Evolutionary conservation across 2,888 invertebrate genomes (phyloP), one percentile per base, ranked within the genome.

Genomic region (Cephus runcator): DNA sequence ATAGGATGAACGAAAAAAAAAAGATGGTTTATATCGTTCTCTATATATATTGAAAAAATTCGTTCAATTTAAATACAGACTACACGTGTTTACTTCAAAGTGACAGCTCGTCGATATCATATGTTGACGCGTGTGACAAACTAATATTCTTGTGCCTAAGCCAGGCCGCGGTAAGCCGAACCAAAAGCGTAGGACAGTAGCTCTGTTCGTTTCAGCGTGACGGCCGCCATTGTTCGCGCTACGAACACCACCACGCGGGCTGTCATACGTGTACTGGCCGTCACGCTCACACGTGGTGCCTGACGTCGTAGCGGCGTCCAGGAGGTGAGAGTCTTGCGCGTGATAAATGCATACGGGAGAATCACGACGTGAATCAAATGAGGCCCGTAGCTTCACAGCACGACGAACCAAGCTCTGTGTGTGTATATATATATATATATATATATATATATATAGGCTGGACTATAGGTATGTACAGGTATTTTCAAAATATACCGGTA

Each of bases 191-290:
- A 87, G 87, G 84, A 87, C 87, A 83, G 87, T 86, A 85, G 87
- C 85, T 68, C 80, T 80, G 80, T 80, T 71, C 83, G 78, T 84
- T 86, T 87, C 85, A 87, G 80, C 87, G 86, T 87, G 87, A 86
- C 88, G 85, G 83, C 83, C 83, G 85, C 84, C 88, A 88, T 88
- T 88, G 88, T 87, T 81, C 81, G 79, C 75, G 56, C 79, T 76
- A 69, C 69, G 56, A 76, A 76, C 33, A 56, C 40, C 1, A 6
- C 40, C 9, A 23, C 40, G 23, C 9, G 2, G 40, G 6, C 4
- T 23, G 9, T 56, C 40, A 23, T 71, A 30, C 11, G 31, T 34
- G 71, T 31, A 30, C 33, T 33, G 15, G 11, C 9, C 31, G 71
- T 71, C 31, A 71, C 31, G 71, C n/a, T 31, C 71, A 34, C 71